Evolutionary conservation across 2,113 vertebrate genomes (phyloP), one percentile per base, ranked within the genome.

Genomic region (Ranitomeya variabilis): DNA sequence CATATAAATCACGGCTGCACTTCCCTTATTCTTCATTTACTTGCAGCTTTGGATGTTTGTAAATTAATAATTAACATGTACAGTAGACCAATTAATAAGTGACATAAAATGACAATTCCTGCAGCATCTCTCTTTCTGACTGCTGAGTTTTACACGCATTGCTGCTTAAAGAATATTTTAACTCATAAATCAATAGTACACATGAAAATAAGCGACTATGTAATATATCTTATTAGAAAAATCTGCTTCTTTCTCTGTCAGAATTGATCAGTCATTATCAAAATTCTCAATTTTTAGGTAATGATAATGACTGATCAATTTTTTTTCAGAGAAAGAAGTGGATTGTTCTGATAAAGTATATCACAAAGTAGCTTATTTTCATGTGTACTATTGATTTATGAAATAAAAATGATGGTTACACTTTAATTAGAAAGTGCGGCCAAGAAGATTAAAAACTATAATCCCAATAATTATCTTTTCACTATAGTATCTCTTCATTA

Each of bases 391-490:
- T 45, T 45, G 37, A 45, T 45, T 45, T 45, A 45, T 45, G 37
- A 45, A 45, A 5, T 45, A 45, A 45, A 45, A 45, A 45, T 45
- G 37, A 45, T 45, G 37, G 37, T 45, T 45, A 45, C 3, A 45
- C 5, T 45, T 45, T 45, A 3, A 45, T 45, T 71, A 85, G 69
- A 79, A 71, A 89, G 81, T 57, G 80, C 81, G 67, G 59, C 57
- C 71, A 84, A 78, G 81, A 85, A 89, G 87, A 89, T 89, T 85
- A 89, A 79, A 81, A 89, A 78, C 73, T 67, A 79, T 89, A 89
- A 89, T 89, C 87, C 87, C 82, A 89, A 84, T 89, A 89, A 89
- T 89, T 89, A 85, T 89, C 87, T 85, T 85, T 81, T 85, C 81
- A 59, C 60, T 85, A 85, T 66, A 84, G 74, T 85, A 69, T 89